These are phyloP conservation scores for Leptopilina drosophilae DNA, from an alignment of 2,888 invertebrate genomes.

Conservation along the genomic window DNA sequence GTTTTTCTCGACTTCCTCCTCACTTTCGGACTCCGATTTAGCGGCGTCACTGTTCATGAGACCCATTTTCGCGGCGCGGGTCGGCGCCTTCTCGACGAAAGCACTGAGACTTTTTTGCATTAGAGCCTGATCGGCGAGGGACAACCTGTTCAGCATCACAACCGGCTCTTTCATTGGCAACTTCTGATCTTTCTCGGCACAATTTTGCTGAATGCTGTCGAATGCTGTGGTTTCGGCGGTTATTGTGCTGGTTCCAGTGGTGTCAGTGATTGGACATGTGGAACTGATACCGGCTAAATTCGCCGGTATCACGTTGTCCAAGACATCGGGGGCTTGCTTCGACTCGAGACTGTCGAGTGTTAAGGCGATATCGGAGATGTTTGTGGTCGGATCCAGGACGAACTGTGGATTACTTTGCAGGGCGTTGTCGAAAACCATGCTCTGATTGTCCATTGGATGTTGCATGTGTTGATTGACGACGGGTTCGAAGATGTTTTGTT, in stretches of 20 bases:
- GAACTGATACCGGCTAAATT: no score
- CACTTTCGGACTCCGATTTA: constrained; percentile 79
- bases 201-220: constrained; percentile 54
- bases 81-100: constrained; percentile 82
- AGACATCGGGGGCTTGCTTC: constrained; percentile 55
- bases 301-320: not conserved
- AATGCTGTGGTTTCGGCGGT: not conserved
- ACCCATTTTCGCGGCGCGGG: constrained; percentile 80
- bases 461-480: constrained; percentile 71
- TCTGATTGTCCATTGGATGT: constrained; percentile 62
- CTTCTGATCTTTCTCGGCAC: constrained; percentile 64
- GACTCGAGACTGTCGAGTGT: constrained; percentile 69
- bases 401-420: constrained; percentile 70
- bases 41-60: constrained; percentile 75
- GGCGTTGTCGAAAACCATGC: constrained; percentile 62
- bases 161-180: constrained; percentile 79
- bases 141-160: constrained; percentile 81
- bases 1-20: constrained; percentile 78
- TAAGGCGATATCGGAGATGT: constrained; percentile 72
- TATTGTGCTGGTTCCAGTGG: no score
- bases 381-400: constrained; percentile 69
- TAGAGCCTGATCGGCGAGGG: constrained; percentile 80
- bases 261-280: no score
- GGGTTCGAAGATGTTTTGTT: constrained; percentile 69
- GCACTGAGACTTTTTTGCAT: constrained; percentile 83